Evolutionary conservation across 1,140 invertebrate species (phyloP).

Genomic region (Trialeurodes vaporariorum): DNA sequence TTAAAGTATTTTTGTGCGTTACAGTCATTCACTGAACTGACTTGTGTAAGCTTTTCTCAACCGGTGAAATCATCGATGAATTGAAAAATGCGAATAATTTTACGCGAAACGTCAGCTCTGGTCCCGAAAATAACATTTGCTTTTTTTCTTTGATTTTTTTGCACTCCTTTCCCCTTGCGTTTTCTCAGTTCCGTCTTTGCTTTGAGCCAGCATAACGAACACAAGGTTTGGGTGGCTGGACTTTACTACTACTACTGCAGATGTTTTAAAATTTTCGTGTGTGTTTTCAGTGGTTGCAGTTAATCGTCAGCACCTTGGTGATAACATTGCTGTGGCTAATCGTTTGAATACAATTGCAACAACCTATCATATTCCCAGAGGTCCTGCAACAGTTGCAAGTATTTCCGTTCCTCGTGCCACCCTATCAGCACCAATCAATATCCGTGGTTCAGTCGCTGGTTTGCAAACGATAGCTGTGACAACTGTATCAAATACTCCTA

Average conservation of each 20-base stretch:
- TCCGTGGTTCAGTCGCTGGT: not conserved
- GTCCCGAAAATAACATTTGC: not conserved
- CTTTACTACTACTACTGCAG: not conserved
- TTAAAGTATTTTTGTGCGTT: too few relatives aligned
- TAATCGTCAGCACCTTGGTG: not conserved
- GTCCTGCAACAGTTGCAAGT: not conserved
- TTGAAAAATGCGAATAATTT: not conserved
- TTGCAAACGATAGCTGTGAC: not conserved
- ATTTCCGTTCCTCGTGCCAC: not conserved
- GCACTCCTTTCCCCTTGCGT: too few relatives aligned
- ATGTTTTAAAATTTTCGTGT: not conserved
- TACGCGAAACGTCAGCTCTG: not conserved
- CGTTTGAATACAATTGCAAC: constrained; percentile 26
- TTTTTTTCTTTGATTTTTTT: too few relatives aligned
- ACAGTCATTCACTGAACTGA: too few relatives aligned
- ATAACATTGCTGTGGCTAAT: not conserved
- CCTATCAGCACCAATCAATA: not conserved
- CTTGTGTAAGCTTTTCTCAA: too few relatives aligned
- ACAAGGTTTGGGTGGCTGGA: not conserved
- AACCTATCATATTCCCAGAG: constrained; percentile 37
- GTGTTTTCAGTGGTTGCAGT: not conserved
- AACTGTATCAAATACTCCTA: not conserved
- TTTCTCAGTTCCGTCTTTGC: too few relatives aligned
- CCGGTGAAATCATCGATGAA: too few relatives aligned
- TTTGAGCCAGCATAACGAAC: not conserved